phyloP scores from a whole-genome alignment of 2,888 invertebrate genomes.

The Drosophila neotestacea region DNA sequence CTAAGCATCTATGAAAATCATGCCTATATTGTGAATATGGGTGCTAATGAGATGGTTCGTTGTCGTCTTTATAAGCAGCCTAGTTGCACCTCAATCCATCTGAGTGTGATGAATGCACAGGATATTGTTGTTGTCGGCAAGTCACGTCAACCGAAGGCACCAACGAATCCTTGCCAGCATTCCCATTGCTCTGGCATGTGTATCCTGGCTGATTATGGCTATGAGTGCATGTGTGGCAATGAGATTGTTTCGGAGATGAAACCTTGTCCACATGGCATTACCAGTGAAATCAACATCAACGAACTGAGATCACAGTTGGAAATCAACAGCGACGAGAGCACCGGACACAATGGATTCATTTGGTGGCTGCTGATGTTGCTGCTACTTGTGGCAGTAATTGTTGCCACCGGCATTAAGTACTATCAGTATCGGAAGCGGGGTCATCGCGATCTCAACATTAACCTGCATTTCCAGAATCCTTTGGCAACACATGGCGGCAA shows the following conservation, averaged over 20 bases:
- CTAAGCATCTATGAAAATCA: constrained; percentile 91
- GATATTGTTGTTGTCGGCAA: constrained; percentile 87
- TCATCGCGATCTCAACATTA: constrained; percentile 85
- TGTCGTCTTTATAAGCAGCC: constrained; percentile 87
- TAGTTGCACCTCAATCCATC: constrained; percentile 85
- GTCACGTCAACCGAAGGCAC: constrained; percentile 86
- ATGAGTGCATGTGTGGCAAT: constrained; percentile 87
- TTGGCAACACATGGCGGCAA: constrained; percentile 73
- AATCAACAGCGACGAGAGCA: constrained; percentile 9
- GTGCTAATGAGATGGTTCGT: constrained; percentile 87
- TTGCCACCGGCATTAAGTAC: constrained; percentile 64
- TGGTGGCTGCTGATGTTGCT: constrained; percentile 36
- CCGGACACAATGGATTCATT: not conserved
- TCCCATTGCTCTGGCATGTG: constrained; percentile 88
- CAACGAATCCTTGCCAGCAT: constrained; percentile 86
- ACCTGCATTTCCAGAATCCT: constrained; percentile 85
- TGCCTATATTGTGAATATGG: constrained; percentile 89
- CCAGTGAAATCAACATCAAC: constrained; percentile 58
- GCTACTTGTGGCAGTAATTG: constrained; percentile 43
- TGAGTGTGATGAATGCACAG: constrained; percentile 86
- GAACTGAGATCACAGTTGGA: constrained; percentile 6
- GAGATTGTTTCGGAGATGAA: constrained; percentile 81
- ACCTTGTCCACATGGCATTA: constrained; percentile 75
- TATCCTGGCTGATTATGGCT: constrained; percentile 86
- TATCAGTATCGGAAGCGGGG: constrained; percentile 85